Conservation (phyloP, 1,140 invertebrate genomes). For the Drosophila truncata region DNA sequence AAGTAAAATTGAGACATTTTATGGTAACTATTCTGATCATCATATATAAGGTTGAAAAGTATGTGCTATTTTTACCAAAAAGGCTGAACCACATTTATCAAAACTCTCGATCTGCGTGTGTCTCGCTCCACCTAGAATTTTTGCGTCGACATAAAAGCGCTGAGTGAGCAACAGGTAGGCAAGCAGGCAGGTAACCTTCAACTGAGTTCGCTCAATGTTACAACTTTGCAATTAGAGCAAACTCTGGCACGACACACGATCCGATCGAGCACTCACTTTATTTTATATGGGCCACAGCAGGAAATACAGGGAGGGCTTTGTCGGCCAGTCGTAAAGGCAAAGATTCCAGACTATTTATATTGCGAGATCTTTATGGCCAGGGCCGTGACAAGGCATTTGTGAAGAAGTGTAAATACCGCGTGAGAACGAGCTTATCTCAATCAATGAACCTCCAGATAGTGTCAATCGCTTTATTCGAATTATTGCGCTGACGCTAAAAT, state of each 20-base stretch:
- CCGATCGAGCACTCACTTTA: constrained; percentile 8
- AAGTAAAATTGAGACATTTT: not conserved
- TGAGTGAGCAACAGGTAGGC: constrained; percentile 6
- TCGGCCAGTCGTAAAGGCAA: constrained; percentile 34
- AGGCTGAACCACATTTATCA: not conserved
- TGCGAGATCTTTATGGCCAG: constrained; percentile 36
- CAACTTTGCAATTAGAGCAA: constrained; percentile 61
- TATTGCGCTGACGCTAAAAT: constrained; percentile 43
- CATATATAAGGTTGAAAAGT: not conserved
- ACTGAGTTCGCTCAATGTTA: constrained; percentile 53
- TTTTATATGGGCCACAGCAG: constrained; percentile 29
- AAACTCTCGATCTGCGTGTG: constrained; percentile 10
- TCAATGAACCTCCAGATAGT: constrained; percentile 45
- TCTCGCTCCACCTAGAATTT: constrained; percentile 20
- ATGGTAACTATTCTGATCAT: not conserved
- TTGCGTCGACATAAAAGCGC: constrained; percentile 38
- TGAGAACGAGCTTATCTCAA: constrained; percentile 60
- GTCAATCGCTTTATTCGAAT: constrained; percentile 50
- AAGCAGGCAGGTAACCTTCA: constrained; percentile 32
- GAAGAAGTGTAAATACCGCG: constrained; percentile 46
- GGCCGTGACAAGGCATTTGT: constrained; percentile 49
- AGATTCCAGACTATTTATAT: constrained; percentile 41
- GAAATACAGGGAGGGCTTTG: constrained; percentile 41
- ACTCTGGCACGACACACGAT: constrained; percentile 18
- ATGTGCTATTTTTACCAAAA: constrained; percentile 6